phyloP scores from a whole-genome alignment of 2,113 vertebrate species.

The Pseudopipra pipra region DNA sequence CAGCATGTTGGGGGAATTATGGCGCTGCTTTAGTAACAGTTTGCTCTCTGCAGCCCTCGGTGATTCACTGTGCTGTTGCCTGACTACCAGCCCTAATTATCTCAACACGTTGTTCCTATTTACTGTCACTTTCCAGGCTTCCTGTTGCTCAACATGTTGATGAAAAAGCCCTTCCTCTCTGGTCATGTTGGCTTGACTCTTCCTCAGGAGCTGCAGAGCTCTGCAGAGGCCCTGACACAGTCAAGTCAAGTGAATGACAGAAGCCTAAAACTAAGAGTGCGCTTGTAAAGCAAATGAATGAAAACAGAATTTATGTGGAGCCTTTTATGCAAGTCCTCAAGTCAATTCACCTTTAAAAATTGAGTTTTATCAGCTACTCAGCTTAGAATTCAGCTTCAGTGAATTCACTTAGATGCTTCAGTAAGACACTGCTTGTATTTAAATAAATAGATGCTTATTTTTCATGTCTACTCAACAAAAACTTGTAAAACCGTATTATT shows the following conservation, averaged over 20 bases:
- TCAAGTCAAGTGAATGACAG: background rate
- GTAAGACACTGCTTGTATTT: background rate
- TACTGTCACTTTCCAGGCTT: conserved; percentile 67
- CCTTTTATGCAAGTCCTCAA: background rate
- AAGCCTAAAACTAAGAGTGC: background rate
- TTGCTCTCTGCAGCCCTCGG: conserved; percentile 25
- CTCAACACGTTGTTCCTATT: conserved; percentile 67
- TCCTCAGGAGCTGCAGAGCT: background rate
- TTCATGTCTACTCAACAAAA: background rate
- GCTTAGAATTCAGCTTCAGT: background rate
- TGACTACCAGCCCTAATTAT: conserved; percentile 63
- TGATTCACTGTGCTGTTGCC: conserved; percentile 62
- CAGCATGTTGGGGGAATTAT: conserved; percentile 27
- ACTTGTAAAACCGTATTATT: background rate
- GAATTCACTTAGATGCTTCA: background rate
- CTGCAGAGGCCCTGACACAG: background rate
- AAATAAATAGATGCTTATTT: background rate
- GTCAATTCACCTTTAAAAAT: background rate
- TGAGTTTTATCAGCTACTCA: background rate
- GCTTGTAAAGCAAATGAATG: background rate
- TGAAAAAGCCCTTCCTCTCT: conserved; percentile 22
- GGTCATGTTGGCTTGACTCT: conserved; percentile 7
- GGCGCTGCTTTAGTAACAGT: conserved; percentile 29
- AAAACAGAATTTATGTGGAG: background rate
- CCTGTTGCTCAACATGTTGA: conserved; percentile 62